phyloP scores from a whole-genome alignment of 1,140 invertebrate species.

The Drosophila sp. region DNA sequence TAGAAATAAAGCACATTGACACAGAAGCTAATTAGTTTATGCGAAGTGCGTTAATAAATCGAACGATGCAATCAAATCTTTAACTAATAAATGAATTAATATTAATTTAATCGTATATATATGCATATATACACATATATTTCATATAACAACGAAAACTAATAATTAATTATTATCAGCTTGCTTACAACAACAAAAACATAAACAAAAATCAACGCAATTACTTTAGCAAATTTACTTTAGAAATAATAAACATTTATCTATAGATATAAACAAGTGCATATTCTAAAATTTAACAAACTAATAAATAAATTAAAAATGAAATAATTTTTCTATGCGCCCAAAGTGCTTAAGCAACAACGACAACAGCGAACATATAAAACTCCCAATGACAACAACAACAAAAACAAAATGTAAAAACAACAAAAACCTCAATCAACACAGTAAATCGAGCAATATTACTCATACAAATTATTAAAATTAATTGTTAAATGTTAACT shows the following conservation, averaged over 20 bases:
- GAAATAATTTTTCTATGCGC: conserved; percentile 65
- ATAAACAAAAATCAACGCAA: conserved; percentile 62
- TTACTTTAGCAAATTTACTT: conserved; percentile 79
- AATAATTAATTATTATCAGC: conserved; percentile 51
- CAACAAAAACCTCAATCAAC: conserved; percentile 76
- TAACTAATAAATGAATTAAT: conserved; percentile 45
- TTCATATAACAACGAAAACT: conserved; percentile 62
- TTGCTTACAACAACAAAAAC: conserved; percentile 33
- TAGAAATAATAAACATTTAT: conserved; percentile 36
- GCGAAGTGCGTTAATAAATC: conserved; percentile 71
- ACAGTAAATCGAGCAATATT: conserved; percentile 78
- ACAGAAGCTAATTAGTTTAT: conserved; percentile 29
- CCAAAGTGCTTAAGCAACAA: conserved; percentile 74
- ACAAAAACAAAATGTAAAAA: conserved; percentile 44
- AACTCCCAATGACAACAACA: conserved; percentile 24
- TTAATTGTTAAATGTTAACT: conserved; percentile 75
- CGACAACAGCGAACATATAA: conserved; percentile 33
- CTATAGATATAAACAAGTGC: conserved; percentile 57
- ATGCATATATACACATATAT: conserved; percentile 45
- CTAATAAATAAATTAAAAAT: conserved; percentile 13
- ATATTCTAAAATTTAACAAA: conserved; percentile 55
- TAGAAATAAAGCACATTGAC: conserved; percentile 16
- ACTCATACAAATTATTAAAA: conserved; percentile 45
- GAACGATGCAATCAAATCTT: conserved; percentile 75
- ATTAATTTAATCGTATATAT: conserved; percentile 26